A percentile compares a stretch with the other conserved stretches of the same genome.
phyloP scores from a whole-genome alignment of 1,140 invertebrate species.

The Harpegnathos saltator region DNA sequence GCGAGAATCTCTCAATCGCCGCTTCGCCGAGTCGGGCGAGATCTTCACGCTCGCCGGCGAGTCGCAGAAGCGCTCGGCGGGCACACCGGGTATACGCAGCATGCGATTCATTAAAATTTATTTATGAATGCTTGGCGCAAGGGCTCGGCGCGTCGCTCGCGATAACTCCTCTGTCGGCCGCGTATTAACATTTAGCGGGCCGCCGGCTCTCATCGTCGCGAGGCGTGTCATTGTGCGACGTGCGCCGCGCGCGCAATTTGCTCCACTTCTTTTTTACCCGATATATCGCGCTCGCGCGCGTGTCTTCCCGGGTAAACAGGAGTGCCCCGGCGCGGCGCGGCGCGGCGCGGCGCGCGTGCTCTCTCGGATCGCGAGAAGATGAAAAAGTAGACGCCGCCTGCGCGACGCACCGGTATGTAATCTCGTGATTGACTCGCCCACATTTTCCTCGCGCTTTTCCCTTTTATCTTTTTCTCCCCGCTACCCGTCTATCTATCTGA shows the following conservation, averaged over 20 bases:
- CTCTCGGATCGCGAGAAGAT: constrained; percentile 55
- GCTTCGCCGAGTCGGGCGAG: too few relatives aligned
- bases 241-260: constrained; percentile 74
- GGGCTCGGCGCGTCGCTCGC: constrained; percentile 75
- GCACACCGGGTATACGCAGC: constrained; percentile 44
- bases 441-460: constrained; percentile 52
- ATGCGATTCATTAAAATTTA: constrained; percentile 80
- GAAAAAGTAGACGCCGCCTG: constrained; percentile 65
- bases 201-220: constrained; percentile 65
- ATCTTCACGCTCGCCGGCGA: too few relatives aligned
- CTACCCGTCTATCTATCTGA: background rate
- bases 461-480: background rate
- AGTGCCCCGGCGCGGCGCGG: constrained; percentile 50
- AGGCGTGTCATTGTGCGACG: constrained; percentile 75
- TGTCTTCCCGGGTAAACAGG: constrained; percentile 64
- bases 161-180: constrained; percentile 54
- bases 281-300: background rate
- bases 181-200: constrained; percentile 64
- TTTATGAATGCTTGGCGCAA: constrained; percentile 80
- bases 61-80: constrained; percentile 13
- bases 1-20: too few relatives aligned
- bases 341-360: background rate
- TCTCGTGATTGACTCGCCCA: constrained; percentile 59
- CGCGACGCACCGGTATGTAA: constrained; percentile 52
- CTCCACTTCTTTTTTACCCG: constrained; percentile 65